Conservation (phyloP, 2,888 invertebrate genomes). For the Caenorhabditis angaria region DNA sequence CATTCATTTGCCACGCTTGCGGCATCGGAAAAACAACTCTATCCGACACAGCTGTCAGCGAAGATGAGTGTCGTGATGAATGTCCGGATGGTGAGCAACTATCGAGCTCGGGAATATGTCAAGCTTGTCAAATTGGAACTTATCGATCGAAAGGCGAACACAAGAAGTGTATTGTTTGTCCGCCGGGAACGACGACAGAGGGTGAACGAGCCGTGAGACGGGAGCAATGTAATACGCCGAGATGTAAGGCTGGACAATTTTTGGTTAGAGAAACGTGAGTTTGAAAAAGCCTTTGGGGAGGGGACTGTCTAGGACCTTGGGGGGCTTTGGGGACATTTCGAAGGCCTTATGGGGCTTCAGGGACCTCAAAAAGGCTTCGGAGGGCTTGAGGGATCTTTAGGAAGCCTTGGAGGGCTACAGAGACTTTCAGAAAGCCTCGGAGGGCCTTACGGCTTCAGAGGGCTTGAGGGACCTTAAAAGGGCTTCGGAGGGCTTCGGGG, state of each 20-base stretch:
- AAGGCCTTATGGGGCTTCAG: no score
- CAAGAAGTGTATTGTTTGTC: slow-evolving; percentile 87
- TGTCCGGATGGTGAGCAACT: slow-evolving; percentile 74
- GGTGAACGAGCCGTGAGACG: slow-evolving; percentile 84
- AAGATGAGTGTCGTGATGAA: slow-evolving; percentile 71
- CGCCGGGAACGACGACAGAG: slow-evolving; percentile 88
- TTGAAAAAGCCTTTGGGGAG: slow-evolving; percentile 1
- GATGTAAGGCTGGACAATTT: slow-evolving; percentile 87
- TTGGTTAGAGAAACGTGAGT: slow-evolving; percentile 82
- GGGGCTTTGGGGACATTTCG: no score
- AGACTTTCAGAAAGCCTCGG: no score
- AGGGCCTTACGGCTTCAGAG: no score
- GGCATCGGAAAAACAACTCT: slow-evolving; percentile 72
- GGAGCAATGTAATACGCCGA: slow-evolving; percentile 87
- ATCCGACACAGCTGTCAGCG: slow-evolving; percentile 57
- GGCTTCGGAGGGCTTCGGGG: no score
- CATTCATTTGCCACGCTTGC: slow-evolving; percentile 70
- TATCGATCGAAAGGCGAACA: slow-evolving; percentile 87
- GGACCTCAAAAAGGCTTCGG: no score
- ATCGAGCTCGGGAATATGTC: slow-evolving; percentile 84
- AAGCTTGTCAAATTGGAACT: slow-evolving; percentile 88
- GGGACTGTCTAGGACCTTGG: no score
- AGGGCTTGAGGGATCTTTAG: no score
- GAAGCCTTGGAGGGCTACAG: no score
- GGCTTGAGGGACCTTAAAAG: no score